phyloP scores from a whole-genome alignment of 2,888 invertebrate genomes.

The Xestobium rufovillosum region DNA sequence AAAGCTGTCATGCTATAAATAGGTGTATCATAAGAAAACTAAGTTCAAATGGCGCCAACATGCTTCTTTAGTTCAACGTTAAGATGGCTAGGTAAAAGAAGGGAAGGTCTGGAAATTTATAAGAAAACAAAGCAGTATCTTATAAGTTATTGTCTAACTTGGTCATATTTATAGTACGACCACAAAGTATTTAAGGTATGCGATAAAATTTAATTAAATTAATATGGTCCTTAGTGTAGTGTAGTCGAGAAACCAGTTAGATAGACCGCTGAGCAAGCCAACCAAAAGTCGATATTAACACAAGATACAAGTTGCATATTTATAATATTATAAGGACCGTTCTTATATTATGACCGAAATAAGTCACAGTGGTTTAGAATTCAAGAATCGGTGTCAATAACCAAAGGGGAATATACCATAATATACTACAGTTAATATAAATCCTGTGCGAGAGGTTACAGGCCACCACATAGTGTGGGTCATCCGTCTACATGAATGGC shows the following conservation, averaged over 20 bases:
- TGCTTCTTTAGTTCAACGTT: too few species aligned
- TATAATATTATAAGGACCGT: slow-evolving; percentile 31
- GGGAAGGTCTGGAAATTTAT: too few species aligned
- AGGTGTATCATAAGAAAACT: too few species aligned
- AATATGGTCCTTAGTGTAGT: slow-evolving; percentile 34
- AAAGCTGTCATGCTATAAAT: too few species aligned
- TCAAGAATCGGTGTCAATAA: slow-evolving; percentile 21
- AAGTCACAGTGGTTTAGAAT: slow-evolving; percentile 16
- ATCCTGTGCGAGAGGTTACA: neutral
- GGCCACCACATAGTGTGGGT: slow-evolving; percentile 2
- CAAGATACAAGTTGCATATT: slow-evolving; percentile 34
- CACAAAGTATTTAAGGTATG: slow-evolving; percentile 37
- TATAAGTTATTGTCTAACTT: slow-evolving; percentile 30
- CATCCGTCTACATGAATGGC: neutral
- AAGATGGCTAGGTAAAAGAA: too few species aligned
- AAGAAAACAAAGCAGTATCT: too few species aligned
- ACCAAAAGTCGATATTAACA: slow-evolving; percentile 32
- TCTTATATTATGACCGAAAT: slow-evolving; percentile 20
- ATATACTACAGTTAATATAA: too few species aligned
- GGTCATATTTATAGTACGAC: slow-evolving; percentile 35
- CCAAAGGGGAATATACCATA: slow-evolving; percentile 13
- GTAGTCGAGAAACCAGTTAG: slow-evolving; percentile 32
- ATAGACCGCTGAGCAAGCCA: slow-evolving; percentile 32
- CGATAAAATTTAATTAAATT: slow-evolving; percentile 43
- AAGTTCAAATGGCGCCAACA: too few species aligned